phyloP scores from a whole-genome alignment of 2,888 invertebrate genomes.

The Cephus pulcher region DNA sequence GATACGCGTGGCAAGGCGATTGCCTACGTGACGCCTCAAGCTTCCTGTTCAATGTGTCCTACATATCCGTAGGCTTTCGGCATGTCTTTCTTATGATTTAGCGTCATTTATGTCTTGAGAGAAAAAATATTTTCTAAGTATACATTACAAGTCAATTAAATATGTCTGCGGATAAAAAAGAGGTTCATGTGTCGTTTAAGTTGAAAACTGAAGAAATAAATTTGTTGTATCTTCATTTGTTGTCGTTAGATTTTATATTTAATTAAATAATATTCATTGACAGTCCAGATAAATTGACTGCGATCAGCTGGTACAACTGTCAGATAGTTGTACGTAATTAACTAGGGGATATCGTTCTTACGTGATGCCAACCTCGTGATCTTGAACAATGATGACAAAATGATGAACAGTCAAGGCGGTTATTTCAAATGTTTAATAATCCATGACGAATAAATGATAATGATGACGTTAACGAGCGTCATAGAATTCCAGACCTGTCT shows the following conservation, averaged over 20 bases:
- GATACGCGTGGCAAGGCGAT: slow-evolving; percentile 54
- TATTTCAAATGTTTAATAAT: background rate
- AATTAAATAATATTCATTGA: background rate
- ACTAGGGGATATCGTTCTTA: background rate
- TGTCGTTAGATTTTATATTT: background rate
- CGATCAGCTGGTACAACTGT: background rate
- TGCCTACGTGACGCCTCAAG: slow-evolving; percentile 54
- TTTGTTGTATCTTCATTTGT: background rate
- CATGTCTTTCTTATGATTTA: background rate
- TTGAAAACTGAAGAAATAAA: background rate
- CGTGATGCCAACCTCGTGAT: background rate
- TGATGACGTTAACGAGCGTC: background rate
- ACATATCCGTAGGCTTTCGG: slow-evolving; percentile 36
- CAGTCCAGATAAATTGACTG: background rate
- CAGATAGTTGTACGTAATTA: background rate
- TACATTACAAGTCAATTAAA: background rate
- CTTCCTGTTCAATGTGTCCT: slow-evolving; percentile 55
- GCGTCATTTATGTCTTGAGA: background rate
- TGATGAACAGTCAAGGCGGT: background rate
- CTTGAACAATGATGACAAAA: background rate
- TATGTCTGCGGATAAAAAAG: background rate
- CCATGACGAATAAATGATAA: background rate
- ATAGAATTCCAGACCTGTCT: background rate
- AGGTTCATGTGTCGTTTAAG: background rate
- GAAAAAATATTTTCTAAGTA: background rate